These are phyloP conservation scores for Vulpes lagopus DNA, from an alignment of 2,113 vertebrate genomes.

Conservation along the genomic window DNA sequence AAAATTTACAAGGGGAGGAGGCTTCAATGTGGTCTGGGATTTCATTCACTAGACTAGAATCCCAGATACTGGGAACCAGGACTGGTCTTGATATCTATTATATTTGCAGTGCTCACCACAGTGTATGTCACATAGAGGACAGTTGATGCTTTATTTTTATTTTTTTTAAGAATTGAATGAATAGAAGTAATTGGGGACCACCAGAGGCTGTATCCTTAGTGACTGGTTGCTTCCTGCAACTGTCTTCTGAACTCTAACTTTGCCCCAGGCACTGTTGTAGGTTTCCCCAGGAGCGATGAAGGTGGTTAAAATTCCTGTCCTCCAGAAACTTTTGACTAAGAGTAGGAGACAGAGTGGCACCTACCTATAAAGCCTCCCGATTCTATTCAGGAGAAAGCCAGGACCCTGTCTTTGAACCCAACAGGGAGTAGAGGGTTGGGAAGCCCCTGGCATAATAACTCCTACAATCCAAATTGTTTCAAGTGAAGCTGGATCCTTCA, in stretches of 20 bases:
- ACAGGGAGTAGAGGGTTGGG: not conserved
- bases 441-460: not conserved
- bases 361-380: not conserved
- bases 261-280: not conserved
- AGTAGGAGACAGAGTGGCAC: not conserved
- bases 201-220: not conserved
- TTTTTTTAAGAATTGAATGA: not conserved
- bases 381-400: not conserved
- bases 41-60: not conserved
- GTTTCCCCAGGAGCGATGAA: not conserved
- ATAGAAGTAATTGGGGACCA: not conserved
- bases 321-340: not conserved
- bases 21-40: not conserved
- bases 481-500: not conserved
- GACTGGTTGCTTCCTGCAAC: not conserved
- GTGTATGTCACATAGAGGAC: too few species aligned
- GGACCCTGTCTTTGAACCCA: not conserved
- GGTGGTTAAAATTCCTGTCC: not conserved
- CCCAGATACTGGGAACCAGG: not conserved
- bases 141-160: not conserved
- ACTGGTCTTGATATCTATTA: not conserved
- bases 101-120: not conserved
- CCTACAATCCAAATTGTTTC: not conserved
- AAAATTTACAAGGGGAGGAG: not conserved
- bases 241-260: not conserved